Percentiles rank a stretch among this genome's conserved stretches.
phyloP scores from a whole-genome alignment of 2,797 vertebrate genomes.

The Serranus cabrilla region DNA sequence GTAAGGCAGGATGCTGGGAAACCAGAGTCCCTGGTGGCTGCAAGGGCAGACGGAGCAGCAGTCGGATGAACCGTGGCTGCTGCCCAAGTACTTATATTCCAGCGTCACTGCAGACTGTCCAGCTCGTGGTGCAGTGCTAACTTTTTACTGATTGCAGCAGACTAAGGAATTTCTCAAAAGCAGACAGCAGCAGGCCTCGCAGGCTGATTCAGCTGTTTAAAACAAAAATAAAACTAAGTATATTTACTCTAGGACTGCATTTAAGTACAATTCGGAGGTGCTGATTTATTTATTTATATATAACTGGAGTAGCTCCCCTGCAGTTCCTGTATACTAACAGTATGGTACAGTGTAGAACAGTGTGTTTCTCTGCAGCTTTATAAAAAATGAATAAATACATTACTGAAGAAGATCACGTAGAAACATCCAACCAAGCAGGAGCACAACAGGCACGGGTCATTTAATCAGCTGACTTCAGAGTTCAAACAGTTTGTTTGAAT shows the following conservation, averaged over 20 bases:
- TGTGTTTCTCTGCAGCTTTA: too few relatives aligned
- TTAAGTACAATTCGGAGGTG: background rate
- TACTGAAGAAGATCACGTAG: too few relatives aligned
- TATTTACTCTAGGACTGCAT: background rate
- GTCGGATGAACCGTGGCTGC: conserved; percentile 57
- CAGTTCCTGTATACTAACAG: background rate
- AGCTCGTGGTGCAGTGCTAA: conserved; percentile 57
- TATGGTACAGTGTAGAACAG: background rate
- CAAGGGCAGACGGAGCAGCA: conserved; percentile 60
- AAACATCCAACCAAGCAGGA: too few relatives aligned
- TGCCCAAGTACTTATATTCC: conserved; percentile 48
- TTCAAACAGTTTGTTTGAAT: too few relatives aligned
- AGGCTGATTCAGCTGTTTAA: conserved; percentile 4
- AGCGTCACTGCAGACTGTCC: conserved; percentile 46
- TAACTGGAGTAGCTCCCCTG: background rate
- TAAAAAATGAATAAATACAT: too few relatives aligned
- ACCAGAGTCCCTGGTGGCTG: conserved; percentile 51
- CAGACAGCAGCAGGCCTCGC: background rate
- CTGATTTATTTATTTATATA: background rate
- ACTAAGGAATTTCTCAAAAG: conserved; percentile 3
- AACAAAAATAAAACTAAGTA: background rate
- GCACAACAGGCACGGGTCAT: too few relatives aligned
- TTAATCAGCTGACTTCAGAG: too few relatives aligned
- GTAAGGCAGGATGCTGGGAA: conserved; percentile 49
- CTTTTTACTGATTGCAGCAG: conserved; percentile 48